phyloP scores from a whole-genome alignment of 2,797 vertebrate species.

The Manis javanica region DNA sequence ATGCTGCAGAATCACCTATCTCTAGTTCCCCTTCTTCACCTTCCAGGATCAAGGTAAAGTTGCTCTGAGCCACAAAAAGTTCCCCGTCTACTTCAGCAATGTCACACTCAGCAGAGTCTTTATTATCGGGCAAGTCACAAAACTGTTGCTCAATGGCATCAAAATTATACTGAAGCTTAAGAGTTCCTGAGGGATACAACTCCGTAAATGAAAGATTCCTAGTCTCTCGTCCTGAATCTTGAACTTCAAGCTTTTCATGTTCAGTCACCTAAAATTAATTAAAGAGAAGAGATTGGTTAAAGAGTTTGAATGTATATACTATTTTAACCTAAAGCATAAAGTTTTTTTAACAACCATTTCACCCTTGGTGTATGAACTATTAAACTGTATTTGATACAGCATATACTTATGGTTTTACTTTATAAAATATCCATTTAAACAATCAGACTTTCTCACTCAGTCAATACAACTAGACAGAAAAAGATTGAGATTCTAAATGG shows the following conservation, averaged over 20 bases:
- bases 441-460: conserved; percentile 60
- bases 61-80: conserved; percentile 84
- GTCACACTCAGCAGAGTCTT: conserved; percentile 83
- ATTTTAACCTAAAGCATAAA: conserved; percentile 51
- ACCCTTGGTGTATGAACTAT: conserved; percentile 38
- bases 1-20: conserved; percentile 61
- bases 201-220: conserved; percentile 86
- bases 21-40: conserved; percentile 89
- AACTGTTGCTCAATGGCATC: conserved; percentile 86
- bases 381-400: conserved; percentile 58
- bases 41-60: conserved; percentile 94
- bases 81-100: conserved; percentile 86
- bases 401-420: conserved; percentile 66
- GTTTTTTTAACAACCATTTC: conserved; percentile 37
- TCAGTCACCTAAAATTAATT: conserved; percentile 86
- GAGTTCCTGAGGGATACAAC: conserved; percentile 87
- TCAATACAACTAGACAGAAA: conserved; percentile 72
- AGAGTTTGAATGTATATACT: conserved; percentile 8
- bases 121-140: conserved; percentile 83
- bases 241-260: conserved; percentile 86
- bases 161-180: conserved; percentile 88
- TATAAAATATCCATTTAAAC: conserved; percentile 69
- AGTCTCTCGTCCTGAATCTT: conserved; percentile 82
- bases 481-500: conserved; percentile 54
- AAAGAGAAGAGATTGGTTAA: conserved; percentile 74